phyloP scores from a whole-genome alignment of 2,797 vertebrate species.

The Kryptopterus vitreolus region DNA sequence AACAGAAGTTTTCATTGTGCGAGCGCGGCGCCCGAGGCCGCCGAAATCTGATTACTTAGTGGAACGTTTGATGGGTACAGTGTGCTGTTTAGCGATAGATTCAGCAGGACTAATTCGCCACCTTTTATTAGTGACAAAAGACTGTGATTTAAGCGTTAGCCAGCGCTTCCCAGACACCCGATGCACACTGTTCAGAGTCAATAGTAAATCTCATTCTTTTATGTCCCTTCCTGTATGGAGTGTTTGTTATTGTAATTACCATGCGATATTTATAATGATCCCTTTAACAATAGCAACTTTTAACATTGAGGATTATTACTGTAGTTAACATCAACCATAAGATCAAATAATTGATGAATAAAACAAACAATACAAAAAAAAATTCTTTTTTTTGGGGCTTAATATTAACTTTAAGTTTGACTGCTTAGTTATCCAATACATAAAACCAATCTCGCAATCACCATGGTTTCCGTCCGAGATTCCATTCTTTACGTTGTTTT shows the following conservation, averaged over 20 bases:
- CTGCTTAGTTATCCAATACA: not conserved
- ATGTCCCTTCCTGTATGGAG: not conserved
- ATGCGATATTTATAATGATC: not conserved
- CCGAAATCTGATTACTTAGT: conserved; percentile 40
- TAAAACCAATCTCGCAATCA: not conserved
- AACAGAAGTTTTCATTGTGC: conserved; percentile 50
- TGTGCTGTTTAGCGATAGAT: conserved; percentile 53
- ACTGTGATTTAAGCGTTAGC: conserved; percentile 48
- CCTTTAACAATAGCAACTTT: not conserved
- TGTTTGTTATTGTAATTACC: not conserved
- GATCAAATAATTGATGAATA: too few relatives aligned
- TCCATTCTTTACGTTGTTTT: too few relatives aligned
- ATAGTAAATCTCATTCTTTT: conserved; percentile 34
- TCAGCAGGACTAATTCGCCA: conserved; percentile 53
- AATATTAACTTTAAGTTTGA: not conserved
- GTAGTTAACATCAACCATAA: not conserved
- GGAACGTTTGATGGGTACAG: conserved; percentile 49
- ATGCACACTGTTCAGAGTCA: conserved; percentile 30
- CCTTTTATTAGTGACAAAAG: conserved; percentile 52
- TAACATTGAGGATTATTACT: not conserved
- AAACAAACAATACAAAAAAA: too few relatives aligned
- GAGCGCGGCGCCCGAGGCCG: conserved; percentile 26
- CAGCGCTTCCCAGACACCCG: conserved; percentile 29
- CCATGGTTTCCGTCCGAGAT: not conserved
- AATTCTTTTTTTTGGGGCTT: not conserved